Conservation (phyloP, 37 sponge, comb jelly and placozoan genomes). For the Beroe forskalii region DNA sequence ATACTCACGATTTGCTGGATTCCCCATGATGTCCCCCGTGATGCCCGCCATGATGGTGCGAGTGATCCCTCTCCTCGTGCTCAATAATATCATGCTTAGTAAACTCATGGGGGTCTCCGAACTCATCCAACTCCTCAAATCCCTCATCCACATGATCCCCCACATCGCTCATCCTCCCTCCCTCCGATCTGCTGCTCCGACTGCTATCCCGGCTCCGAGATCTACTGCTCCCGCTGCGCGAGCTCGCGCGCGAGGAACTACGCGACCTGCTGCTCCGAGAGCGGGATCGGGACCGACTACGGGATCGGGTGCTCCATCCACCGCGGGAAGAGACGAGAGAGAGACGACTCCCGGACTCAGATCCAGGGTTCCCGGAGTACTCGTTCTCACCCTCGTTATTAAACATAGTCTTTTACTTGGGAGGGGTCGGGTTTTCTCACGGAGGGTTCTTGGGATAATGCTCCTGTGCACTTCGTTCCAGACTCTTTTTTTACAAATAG, state of each 20-base stretch:
- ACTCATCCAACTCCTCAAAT: constrained; percentile 43
- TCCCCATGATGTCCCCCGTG: neutral
- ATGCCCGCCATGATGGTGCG: neutral
- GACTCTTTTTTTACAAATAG: no score
- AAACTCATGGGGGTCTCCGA: neutral
- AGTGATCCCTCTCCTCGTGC: constrained; percentile 16
- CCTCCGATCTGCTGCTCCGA: neutral
- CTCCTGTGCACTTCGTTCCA: no score
- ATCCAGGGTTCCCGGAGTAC: neutral
- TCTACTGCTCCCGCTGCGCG: neutral
- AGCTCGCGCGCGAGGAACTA: constrained; percentile 6
- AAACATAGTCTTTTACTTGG: neutral
- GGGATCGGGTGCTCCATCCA: neutral
- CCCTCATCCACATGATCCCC: constrained; percentile 51
- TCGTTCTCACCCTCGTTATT: neutral
- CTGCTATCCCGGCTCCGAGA: neutral
- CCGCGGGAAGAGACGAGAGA: neutral
- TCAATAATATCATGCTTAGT: neutral
- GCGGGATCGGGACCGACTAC: constrained; percentile 28
- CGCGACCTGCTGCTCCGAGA: neutral
- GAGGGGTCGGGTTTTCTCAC: no score
- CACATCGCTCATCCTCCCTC: neutral
- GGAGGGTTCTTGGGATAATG: no score
- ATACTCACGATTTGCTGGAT: neutral
- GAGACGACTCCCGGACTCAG: neutral